phyloP scores from a whole-genome alignment of 1,140 invertebrate species.

The Sycophila sp. region DNA sequence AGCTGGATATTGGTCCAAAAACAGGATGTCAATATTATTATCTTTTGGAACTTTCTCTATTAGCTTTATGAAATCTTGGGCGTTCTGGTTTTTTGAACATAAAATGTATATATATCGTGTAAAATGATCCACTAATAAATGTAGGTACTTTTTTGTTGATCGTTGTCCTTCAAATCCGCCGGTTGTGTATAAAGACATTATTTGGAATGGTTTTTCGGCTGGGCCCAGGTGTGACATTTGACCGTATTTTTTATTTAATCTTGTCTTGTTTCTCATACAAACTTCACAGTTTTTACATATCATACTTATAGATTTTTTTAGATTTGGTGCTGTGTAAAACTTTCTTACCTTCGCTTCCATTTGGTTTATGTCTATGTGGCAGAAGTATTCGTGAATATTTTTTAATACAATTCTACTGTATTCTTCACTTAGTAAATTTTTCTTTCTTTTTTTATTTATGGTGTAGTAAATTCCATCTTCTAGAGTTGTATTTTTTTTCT shows the following conservation, averaged over 20 bases:
- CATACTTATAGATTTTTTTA: no score
- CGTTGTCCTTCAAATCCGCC: constrained; percentile 48
- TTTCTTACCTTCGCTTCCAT: not conserved
- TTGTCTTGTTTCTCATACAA: constrained; percentile 18
- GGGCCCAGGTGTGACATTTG: constrained; percentile 30
- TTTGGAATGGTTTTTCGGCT: constrained; percentile 49
- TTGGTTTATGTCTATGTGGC: not conserved
- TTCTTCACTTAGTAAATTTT: constrained; percentile 1
- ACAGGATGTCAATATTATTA: constrained; percentile 40
- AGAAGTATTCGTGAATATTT: not conserved
- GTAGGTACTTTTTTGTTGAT: constrained; percentile 53
- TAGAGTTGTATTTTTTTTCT: not conserved
- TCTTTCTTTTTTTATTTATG: not conserved
- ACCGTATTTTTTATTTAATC: constrained; percentile 29
- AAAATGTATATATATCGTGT: constrained; percentile 51
- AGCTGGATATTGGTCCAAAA: constrained; percentile 40
- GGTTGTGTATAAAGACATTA: constrained; percentile 53
- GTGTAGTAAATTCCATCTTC: not conserved
- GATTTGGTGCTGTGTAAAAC: constrained; percentile 9
- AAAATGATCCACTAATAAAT: constrained; percentile 26
- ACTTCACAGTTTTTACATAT: constrained; percentile 21
- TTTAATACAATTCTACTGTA: not conserved
- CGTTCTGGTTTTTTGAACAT: constrained; percentile 52
- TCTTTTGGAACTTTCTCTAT: constrained; percentile 44
- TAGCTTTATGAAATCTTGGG: constrained; percentile 57